phyloP scores from a whole-genome alignment of 1,140 invertebrate species.

The Acyrthosiphon pisum region DNA sequence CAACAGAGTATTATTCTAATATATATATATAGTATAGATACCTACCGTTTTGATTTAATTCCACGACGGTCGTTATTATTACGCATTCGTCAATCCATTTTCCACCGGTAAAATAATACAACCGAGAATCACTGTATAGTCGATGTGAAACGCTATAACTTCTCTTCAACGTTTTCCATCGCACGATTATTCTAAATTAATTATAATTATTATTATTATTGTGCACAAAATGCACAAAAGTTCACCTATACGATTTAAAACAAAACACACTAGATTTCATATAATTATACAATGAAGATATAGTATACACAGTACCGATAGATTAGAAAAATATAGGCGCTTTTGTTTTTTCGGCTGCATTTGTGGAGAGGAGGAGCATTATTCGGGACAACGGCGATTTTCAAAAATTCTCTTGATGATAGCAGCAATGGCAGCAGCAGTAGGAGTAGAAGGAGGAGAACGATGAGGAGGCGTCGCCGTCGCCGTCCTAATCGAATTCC shows the following conservation, averaged over 20 bases:
- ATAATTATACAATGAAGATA: not conserved
- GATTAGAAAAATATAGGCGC: not conserved
- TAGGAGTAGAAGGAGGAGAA: not conserved
- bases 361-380: not conserved
- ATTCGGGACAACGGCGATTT: not conserved
- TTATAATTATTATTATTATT: not conserved
- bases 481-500: slow-evolving; percentile 37
- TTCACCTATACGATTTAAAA: not conserved
- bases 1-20: not conserved
- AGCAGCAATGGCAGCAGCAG: not conserved
- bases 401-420: not conserved
- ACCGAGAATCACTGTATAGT: not conserved
- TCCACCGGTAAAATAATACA: not conserved
- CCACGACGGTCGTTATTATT: not conserved
- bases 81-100: not conserved
- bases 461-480: not conserved
- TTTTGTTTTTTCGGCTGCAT: not conserved
- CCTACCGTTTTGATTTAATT: not conserved
- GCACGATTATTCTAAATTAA: not conserved
- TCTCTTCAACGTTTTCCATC: not conserved
- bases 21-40: not conserved
- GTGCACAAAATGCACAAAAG: not conserved
- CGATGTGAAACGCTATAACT: not conserved
- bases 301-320: not conserved
- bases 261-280: not conserved